These are phyloP conservation scores for Leptinotarsa tumamoca DNA, from an alignment of 2,888 invertebrate species.

Conservation along the genomic window DNA sequence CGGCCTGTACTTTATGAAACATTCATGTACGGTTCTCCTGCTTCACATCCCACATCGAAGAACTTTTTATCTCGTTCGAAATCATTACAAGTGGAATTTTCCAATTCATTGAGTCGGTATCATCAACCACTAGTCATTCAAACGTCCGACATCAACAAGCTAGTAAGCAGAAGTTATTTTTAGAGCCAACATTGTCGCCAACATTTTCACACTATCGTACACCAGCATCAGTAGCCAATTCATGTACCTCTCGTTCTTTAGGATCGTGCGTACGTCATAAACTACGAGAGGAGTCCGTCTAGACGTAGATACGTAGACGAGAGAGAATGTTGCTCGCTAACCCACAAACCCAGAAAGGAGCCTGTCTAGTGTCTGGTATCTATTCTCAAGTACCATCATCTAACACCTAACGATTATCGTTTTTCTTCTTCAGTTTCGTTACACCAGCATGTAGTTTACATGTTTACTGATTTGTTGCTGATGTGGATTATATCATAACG, in stretches of 20 bases:
- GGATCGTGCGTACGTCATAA: neutral
- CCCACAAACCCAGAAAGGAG: conserved; percentile 23
- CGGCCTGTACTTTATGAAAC: no score
- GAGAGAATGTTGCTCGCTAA: conserved; percentile 14
- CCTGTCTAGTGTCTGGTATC: conserved; percentile 22
- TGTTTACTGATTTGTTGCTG: neutral
- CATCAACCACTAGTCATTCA: neutral
- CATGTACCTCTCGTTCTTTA: conserved; percentile 1
- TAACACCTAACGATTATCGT: conserved; percentile 13
- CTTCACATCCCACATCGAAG: no score
- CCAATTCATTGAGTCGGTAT: no score
- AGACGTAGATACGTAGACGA: conserved; percentile 15
- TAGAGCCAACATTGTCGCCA: neutral
- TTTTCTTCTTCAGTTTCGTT: neutral
- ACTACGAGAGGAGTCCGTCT: conserved; percentile 16
- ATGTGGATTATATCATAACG: neutral
- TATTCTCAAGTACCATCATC: conserved; percentile 25
- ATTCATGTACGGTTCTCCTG: no score
- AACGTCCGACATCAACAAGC: neutral
- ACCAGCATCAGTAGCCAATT: conserved; percentile 10
- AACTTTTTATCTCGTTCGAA: no score
- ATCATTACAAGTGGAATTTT: no score
- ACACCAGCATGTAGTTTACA: neutral
- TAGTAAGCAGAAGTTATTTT: neutral
- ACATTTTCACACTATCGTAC: conserved; percentile 5